phyloP scores from a whole-genome alignment of 2,888 invertebrate genomes.

The Phlogophora meticulosa region DNA sequence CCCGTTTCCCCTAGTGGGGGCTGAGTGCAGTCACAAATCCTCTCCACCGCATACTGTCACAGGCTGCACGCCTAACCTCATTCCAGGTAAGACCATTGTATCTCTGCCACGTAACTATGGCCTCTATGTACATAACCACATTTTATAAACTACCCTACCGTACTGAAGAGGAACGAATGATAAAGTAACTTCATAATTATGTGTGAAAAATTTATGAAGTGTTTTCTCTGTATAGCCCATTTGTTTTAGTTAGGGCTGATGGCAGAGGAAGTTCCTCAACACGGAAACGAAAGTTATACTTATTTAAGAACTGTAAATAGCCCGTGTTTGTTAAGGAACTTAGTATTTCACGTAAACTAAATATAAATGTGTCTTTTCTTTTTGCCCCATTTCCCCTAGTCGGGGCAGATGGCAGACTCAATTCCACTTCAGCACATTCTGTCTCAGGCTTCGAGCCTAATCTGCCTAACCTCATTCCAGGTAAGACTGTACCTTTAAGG shows the following conservation, averaged over 20 bases:
- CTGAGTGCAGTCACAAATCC: conserved; percentile 53
- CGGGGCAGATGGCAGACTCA: conserved; percentile 44
- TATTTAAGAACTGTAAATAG: conserved; percentile 8
- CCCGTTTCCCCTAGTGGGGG: conserved; percentile 58
- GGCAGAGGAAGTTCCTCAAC: conserved; percentile 12
- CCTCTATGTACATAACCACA: neutral
- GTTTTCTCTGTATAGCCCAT: neutral
- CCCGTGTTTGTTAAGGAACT: neutral
- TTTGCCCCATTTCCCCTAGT: conserved; percentile 50
- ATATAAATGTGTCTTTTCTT: conserved; percentile 19
- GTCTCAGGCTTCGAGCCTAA: conserved; percentile 47
- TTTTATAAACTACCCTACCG: neutral
- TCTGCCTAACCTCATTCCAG: conserved; percentile 46
- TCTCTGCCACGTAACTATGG: conserved; percentile 12
- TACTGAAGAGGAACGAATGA: neutral
- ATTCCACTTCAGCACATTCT: conserved; percentile 35
- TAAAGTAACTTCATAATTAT: neutral
- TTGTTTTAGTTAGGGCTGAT: conserved; percentile 20
- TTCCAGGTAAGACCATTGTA: conserved; percentile 47
- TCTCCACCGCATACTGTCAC: conserved; percentile 54
- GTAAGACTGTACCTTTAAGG: conserved; percentile 32
- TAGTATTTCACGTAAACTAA: conserved; percentile 4
- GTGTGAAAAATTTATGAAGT: too few relatives aligned
- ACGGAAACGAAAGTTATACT: neutral
- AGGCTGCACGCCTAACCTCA: conserved; percentile 46